phyloP scores from a whole-genome alignment of 2,888 invertebrate genomes.

The Hemistola chrysoprasaria region DNA sequence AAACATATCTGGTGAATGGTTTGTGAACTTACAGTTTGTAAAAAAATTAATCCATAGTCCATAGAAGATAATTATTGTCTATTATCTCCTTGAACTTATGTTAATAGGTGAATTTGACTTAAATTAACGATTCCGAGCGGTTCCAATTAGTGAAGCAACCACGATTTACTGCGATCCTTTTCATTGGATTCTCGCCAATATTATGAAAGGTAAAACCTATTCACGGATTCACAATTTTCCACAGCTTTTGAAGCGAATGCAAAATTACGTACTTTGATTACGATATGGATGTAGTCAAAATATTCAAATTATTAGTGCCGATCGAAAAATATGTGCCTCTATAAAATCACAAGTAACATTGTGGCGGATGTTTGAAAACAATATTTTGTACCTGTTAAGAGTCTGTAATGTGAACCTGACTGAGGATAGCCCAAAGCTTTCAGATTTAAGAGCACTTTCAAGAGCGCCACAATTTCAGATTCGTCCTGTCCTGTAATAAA shows the following conservation, averaged over 20 bases:
- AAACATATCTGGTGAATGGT: no score
- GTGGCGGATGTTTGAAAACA: no score
- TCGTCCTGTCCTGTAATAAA: slow-evolving; percentile 41
- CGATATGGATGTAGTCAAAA: slow-evolving; percentile 7
- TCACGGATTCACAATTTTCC: slow-evolving; percentile 25
- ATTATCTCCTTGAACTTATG: no score
- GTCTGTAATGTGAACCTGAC: no score
- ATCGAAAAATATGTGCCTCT: no score
- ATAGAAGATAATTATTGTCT: no score
- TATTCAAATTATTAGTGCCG: slow-evolving; percentile 3
- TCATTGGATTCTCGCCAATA: slow-evolving; percentile 40
- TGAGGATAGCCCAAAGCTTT: no score
- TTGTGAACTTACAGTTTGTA: no score
- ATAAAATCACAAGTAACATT: no score
- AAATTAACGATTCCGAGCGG: slow-evolving; percentile 50
- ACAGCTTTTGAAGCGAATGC: slow-evolving; percentile 17
- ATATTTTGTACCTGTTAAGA: no score
- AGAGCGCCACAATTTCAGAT: slow-evolving; percentile 30
- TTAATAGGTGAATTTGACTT: slow-evolving; percentile 40
- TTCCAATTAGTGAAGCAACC: slow-evolving; percentile 51
- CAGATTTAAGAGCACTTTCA: no score
- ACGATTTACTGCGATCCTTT: slow-evolving; percentile 39
- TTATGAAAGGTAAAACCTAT: slow-evolving; percentile 31
- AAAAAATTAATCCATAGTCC: no score
- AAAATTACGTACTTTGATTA: slow-evolving; percentile 23